Conservation (phyloP, 2,797 vertebrate genomes). For the Peromyscus eremicus region DNA sequence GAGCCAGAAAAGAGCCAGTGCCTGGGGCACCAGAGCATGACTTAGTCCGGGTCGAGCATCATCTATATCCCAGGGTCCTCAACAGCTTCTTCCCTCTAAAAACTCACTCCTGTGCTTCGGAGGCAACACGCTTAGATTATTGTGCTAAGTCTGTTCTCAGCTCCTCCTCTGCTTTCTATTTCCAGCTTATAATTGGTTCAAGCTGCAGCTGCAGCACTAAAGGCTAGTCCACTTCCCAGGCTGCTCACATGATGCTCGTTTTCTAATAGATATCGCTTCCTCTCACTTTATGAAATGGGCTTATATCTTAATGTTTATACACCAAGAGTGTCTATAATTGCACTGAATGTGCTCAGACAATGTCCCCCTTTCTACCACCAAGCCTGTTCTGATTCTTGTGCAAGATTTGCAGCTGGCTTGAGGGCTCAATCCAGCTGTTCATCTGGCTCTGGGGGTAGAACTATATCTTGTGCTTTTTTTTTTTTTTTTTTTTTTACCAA, state of each 20-base stretch:
- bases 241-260: background rate
- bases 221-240: conserved; percentile 39
- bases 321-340: background rate
- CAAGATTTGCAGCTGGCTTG: background rate
- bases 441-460: background rate
- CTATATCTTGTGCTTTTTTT: background rate
- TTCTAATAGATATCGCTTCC: conserved; percentile 35
- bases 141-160: background rate
- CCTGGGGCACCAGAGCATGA: background rate
- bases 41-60: background rate
- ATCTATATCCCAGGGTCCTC: background rate
- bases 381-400: background rate
- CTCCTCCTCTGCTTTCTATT: conserved; percentile 68
- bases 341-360: conserved; percentile 15
- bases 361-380: background rate
- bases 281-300: conserved; percentile 29
- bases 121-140: background rate
- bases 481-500: background rate
- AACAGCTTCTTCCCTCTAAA: background rate
- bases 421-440: background rate
- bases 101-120: background rate
- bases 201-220: conserved; percentile 56
- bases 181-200: conserved; percentile 57
- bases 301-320: conserved; percentile 10
- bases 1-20: background rate